Percentiles rank a stretch among this genome's conserved stretches.
These are phyloP conservation scores for Sesamia nonagrioides DNA, from an alignment of 1,140 invertebrate species.

Conservation along the genomic window DNA sequence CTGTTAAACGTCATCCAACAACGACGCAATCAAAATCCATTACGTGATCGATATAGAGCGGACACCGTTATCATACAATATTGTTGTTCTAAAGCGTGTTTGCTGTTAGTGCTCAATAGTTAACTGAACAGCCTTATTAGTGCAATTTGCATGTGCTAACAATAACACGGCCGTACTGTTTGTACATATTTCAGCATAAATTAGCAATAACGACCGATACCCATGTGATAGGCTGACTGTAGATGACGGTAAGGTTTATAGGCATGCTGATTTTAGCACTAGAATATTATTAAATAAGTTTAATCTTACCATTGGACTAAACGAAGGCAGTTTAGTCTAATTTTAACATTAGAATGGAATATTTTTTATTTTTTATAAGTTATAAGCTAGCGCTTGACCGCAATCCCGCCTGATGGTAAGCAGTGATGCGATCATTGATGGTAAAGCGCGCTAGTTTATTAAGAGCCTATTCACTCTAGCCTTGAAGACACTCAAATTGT, in stretches of 20 bases:
- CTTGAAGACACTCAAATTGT: no score
- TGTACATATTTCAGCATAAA: conserved; percentile 49
- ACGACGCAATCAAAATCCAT: conserved; percentile 17
- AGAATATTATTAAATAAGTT: not conserved
- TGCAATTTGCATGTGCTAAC: conserved; percentile 55
- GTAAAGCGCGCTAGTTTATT: no score
- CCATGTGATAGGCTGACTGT: conserved; percentile 8
- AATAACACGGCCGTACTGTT: conserved; percentile 40
- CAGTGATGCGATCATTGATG: no score
- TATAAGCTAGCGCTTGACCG: no score
- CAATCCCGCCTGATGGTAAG: no score
- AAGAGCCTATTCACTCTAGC: no score
- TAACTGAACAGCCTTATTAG: conserved; percentile 50
- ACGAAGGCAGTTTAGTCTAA: no score
- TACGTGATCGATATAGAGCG: not conserved
- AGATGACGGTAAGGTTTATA: not conserved
- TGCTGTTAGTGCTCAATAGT: conserved; percentile 36
- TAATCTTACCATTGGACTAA: no score
- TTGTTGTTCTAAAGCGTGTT: conserved; percentile 25
- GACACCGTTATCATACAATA: not conserved
- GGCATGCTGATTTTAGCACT: not conserved
- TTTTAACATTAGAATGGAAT: no score
- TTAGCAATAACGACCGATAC: conserved; percentile 52
- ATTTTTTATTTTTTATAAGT: no score
- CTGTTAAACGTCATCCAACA: not conserved